Evolutionary conservation across 2,888 invertebrate genomes (phyloP), one percentile per base, ranked within the genome.

Genomic region (Chelonus formosanus): DNA sequence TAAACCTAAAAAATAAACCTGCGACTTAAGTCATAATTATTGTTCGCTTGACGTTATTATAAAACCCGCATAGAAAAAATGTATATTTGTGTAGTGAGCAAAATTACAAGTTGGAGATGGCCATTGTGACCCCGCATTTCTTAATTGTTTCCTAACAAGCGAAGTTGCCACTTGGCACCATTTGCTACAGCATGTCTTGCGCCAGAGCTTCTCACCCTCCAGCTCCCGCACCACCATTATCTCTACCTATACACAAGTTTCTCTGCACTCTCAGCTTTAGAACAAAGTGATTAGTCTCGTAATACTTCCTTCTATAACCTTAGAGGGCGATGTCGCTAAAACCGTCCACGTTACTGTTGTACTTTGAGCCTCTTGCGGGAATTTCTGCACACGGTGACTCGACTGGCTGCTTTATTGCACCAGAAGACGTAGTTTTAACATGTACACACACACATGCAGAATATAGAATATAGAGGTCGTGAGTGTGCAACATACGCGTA

Each of bases 111-210:
- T 34, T 54, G 31, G 50, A 50, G 48, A 55, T 48, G 70, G 70
- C 71, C 75, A 74, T 75, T 76, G 76, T 76, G 67, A 74, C 75
- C 68, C 74, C 75, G 80, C 76, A 78, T 78, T 80, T 76, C 80
- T 81, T 82, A 80, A 82, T 81, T 81, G 81, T 80, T 77, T 75
- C 75, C 77, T 78, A 81, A 80, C 79, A 79, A 81, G 79, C 75
- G 74, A 76, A 78, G 74, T 80, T 79, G 77, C 72, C 76, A 80
- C 73, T 71, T 72, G 72, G 67, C 68, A 71, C 68, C 57, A 59
- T 71, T 66, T 56, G 63, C 62, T 64, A 67, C 59, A 62, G 67
- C 52, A 47, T 50, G 52, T 48, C 63, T 34, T 31, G 43, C 45
- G 34, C 35, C 53, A 44, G 44, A 20, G 44, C 53, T 43, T 65